Base-by-base conservation (phyloP, 2,113 vertebrate species). In the Lanius ludovicianus region DNA sequence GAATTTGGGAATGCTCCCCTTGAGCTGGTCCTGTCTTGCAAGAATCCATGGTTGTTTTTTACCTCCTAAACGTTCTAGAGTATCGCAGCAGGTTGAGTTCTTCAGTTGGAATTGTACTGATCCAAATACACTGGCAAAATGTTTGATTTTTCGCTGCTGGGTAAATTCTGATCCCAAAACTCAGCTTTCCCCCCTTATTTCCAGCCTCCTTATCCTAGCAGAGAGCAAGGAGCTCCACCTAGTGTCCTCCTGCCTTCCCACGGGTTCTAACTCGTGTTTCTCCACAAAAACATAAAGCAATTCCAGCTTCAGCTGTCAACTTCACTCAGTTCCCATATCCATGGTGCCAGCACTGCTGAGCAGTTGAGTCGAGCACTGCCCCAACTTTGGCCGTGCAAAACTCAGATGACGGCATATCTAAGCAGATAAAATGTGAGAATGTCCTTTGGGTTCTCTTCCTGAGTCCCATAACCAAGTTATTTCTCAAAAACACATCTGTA, bases 291-390 rank as follows among this genome's bases (percentile, higher is more conserved):
- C 21, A 13, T 2, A 4, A 20, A 46, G 7, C 1, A 19, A 50
- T 14, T 24, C 60, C 30, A 41, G 9, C 20, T 30, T 25, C 2
- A 33, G 21, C 4, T 25, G 14, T 9, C 50, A 25, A 0, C 14
- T 84, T 84, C 0, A n/a, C 8, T 11, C 0, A 7, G 25, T 20
- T 11, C 41, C 28, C 41, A 16, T 11, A 2, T 22, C n/a, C 70
- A 6, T 1, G 0, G 47, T 19, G 56, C 42, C 44, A 11, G 44
- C 57, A 8, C 14, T 7, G 20, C 17, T 4, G 1, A 10, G 15
- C 5, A 30, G 21, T 15, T 0, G 1, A 59, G 15, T 1, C 2
- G 4, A 46, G 63, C 9, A 4, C 16, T 9, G 2, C 3, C 15
- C 21, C 25, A 6, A 2, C 21, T 24, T 1, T 7, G 44, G 53